Evolutionary conservation across 2,113 vertebrate species (phyloP).

Genomic region (Amphilophus citrinellus): DNA sequence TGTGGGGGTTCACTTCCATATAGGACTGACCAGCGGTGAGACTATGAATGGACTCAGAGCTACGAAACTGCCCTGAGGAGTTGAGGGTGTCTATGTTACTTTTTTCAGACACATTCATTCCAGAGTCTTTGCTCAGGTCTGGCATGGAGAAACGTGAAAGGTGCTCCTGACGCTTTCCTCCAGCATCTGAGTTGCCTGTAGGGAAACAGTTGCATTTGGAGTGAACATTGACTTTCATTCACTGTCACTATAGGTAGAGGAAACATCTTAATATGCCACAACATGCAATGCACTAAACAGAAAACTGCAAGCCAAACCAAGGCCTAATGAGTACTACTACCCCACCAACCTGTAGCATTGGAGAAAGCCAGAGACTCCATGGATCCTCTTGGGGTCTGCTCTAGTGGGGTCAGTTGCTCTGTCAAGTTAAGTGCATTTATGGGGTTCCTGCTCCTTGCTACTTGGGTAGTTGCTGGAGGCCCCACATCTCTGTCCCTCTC

Average conservation of each 20-base stretch:
- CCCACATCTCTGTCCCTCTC: conserved; percentile 82
- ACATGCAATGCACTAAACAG: background rate
- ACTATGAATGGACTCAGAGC: conserved; percentile 93
- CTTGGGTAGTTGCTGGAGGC: conserved; percentile 69
- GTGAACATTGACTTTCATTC: background rate
- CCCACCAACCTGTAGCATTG: conserved; percentile 88
- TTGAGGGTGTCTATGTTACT: conserved; percentile 94
- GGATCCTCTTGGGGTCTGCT: conserved; percentile 94
- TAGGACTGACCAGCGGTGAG: conserved; percentile 89
- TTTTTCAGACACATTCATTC: conserved; percentile 96
- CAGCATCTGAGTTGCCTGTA: conserved; percentile 91
- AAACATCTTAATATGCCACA: background rate
- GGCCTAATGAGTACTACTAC: background rate
- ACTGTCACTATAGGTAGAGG: background rate
- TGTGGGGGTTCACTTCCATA: conserved; percentile 87
- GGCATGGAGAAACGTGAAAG: conserved; percentile 99
- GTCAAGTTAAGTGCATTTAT: conserved; percentile 93
- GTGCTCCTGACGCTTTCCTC: conserved; percentile 92
- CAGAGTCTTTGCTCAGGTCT: conserved; percentile 98
- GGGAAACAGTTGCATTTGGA: conserved; percentile 3
- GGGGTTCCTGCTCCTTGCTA: conserved; percentile 91
- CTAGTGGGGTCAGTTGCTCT: conserved; percentile 90
- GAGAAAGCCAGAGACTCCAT: conserved; percentile 95
- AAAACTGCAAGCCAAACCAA: background rate
- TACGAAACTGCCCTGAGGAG: conserved; percentile 92